Percentiles rank a stretch among this genome's conserved stretches.
phyloP scores from a whole-genome alignment of 1,140 invertebrate species.

The Macrocentrus cingulum region DNA sequence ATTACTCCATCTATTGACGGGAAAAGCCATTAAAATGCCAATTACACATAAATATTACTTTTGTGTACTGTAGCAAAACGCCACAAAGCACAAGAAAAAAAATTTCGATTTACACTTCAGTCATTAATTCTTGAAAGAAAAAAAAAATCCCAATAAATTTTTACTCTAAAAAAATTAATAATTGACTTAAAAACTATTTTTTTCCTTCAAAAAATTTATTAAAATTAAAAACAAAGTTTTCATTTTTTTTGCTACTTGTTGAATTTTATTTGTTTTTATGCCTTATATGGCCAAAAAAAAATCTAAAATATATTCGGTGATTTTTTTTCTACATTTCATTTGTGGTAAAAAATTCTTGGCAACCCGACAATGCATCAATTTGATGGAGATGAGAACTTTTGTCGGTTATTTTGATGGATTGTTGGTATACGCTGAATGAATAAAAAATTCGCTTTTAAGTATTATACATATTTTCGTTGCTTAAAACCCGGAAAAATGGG shows the following conservation, averaged over 20 bases:
- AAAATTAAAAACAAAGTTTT: no score
- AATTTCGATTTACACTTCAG: no score
- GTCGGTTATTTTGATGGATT: background rate
- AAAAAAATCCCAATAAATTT: background rate
- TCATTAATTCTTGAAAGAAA: background rate
- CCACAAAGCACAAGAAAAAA: no score
- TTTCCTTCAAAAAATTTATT: no score
- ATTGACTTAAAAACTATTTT: no score
- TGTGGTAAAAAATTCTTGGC: slow-evolving; percentile 11
- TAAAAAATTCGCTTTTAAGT: background rate
- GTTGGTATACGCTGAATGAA: background rate
- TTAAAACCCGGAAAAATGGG: background rate
- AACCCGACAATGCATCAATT: background rate
- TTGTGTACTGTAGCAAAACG: no score
- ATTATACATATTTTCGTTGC: background rate
- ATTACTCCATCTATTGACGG: slow-evolving; percentile 7
- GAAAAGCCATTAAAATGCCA: slow-evolving; percentile 18
- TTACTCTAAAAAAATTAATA: no score
- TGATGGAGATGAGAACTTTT: no score
- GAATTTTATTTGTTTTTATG: no score
- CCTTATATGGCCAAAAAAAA: background rate
- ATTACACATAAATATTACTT: no score
- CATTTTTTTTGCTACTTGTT: no score
- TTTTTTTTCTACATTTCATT: background rate
- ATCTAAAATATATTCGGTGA: slow-evolving; percentile 9